A percentile compares a stretch with the other conserved stretches of the same genome.
These are phyloP conservation scores for Chiloscyllium plagiosum DNA, from an alignment of 2,113 vertebrate species.

Conservation along the genomic window DNA sequence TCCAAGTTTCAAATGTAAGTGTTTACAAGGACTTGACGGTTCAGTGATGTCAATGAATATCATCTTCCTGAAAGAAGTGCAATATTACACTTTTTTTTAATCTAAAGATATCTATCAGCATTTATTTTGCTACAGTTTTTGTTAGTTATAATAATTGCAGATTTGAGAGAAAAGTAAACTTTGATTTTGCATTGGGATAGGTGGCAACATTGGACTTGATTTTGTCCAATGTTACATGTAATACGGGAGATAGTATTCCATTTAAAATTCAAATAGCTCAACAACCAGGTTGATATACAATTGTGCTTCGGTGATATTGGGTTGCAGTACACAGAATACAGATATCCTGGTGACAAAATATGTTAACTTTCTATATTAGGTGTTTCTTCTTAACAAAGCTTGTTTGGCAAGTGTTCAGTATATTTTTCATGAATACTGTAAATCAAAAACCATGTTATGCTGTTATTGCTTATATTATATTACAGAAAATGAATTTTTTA, in stretches of 20 bases:
- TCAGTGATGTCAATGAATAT: not conserved
- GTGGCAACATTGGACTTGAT: too few species aligned
- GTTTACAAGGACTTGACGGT: not conserved
- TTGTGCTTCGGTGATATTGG: not conserved
- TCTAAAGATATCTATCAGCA: not conserved
- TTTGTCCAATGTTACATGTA: not conserved
- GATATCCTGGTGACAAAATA: not conserved
- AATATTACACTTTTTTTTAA: not conserved
- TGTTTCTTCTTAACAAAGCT: not conserved
- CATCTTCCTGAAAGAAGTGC: not conserved
- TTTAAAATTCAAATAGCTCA: not conserved
- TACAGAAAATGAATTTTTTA: too few species aligned
- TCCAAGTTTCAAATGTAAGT: not conserved
- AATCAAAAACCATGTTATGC: not conserved
- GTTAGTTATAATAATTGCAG: not conserved
- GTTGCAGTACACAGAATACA: not conserved
- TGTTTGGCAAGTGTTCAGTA: not conserved
- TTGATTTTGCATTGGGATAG: not conserved
- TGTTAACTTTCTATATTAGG: not conserved
- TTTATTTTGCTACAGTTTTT: not conserved
- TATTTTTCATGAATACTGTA: slow-evolving; percentile 5
- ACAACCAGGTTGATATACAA: not conserved
- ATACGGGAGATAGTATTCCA: not conserved
- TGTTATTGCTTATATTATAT: too few species aligned
- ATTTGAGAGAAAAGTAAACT: not conserved